These are phyloP conservation scores for Corapipo altera DNA, from an alignment of 2,113 vertebrate genomes.

Conservation along the genomic window DNA sequence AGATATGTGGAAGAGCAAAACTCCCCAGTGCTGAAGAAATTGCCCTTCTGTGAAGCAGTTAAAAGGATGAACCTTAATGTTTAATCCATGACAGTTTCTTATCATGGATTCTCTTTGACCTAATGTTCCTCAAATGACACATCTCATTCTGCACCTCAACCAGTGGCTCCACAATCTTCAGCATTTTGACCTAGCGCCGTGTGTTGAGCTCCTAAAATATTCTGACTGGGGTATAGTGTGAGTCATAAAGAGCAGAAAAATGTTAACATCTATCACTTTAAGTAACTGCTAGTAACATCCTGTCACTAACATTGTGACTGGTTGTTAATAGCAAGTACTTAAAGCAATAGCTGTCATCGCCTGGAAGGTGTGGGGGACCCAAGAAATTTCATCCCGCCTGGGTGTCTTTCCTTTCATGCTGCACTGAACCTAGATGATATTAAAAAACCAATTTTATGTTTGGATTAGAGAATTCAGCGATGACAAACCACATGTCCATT, in stretches of 20 bases:
- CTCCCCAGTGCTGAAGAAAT: background rate
- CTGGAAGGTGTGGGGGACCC: background rate
- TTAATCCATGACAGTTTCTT: background rate
- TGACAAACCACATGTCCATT: background rate
- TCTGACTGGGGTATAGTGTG: background rate
- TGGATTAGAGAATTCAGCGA: background rate
- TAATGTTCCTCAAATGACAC: background rate
- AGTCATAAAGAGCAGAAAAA: constrained; percentile 29
- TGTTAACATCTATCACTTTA: constrained; percentile 19
- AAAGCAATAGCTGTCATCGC: constrained; percentile 47
- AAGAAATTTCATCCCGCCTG: background rate
- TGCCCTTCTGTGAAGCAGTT: background rate
- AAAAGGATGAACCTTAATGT: background rate
- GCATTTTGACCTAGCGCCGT: background rate
- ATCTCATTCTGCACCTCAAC: background rate
- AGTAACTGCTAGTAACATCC: constrained; percentile 6
- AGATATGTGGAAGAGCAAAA: background rate
- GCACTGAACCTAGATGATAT: background rate
- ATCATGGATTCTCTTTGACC: background rate
- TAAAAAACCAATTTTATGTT: background rate
- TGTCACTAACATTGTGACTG: constrained; percentile 14
- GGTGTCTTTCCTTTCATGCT: background rate
- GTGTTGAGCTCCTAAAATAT: background rate
- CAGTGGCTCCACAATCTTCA: background rate
- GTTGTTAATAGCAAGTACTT: constrained; percentile 44